Evolutionary conservation across 2,113 vertebrate species (phyloP).

Genomic region (Lasiurus borealis): DNA sequence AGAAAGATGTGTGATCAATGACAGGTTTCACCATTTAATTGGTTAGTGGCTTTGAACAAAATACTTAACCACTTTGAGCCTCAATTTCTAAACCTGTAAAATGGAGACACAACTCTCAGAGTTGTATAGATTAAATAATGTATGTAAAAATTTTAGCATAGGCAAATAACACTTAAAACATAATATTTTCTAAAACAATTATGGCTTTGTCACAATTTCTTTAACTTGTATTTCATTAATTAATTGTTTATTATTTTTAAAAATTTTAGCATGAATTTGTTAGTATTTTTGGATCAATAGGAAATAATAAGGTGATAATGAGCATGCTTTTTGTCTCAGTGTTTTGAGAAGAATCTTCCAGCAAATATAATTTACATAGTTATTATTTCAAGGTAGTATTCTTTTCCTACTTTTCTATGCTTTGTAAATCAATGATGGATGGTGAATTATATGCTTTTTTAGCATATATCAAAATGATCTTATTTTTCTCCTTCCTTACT

Average conservation of each 20-base stretch:
- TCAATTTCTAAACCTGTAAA: neutral
- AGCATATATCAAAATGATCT: neutral
- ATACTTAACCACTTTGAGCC: neutral
- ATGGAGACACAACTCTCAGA: neutral
- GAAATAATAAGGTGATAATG: neutral
- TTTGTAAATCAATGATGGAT: neutral
- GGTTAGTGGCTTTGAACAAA: neutral
- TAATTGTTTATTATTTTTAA: neutral
- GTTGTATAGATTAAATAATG: neutral
- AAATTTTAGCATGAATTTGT: neutral
- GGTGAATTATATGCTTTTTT: neutral
- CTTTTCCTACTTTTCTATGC: constrained; percentile 22
- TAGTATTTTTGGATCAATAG: constrained; percentile 3
- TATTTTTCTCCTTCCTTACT: neutral
- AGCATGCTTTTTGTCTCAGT: neutral
- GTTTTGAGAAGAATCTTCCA: constrained; percentile 48
- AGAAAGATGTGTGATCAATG: neutral
- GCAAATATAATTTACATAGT: constrained; percentile 14
- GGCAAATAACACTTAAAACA: neutral
- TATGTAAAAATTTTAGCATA: neutral
- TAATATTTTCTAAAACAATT: neutral
- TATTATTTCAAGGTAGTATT: neutral
- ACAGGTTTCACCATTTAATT: neutral
- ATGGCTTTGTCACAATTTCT: neutral
- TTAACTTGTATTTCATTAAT: neutral